Percentiles rank a stretch among this genome's conserved stretches.
Conservation (phyloP, 2,888 invertebrate genomes). For the Orchestes rusci region DNA sequence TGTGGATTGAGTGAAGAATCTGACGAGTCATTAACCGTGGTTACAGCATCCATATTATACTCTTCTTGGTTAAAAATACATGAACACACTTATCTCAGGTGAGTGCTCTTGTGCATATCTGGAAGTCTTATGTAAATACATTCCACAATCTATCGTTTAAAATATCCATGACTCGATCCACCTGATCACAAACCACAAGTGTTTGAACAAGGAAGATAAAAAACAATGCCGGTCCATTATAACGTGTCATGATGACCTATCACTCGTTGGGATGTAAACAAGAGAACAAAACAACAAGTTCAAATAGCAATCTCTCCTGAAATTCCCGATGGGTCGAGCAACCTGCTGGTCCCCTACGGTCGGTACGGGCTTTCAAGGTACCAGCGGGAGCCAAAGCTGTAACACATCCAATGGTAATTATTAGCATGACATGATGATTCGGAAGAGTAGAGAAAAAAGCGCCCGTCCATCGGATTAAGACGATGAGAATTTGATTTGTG, state of each 20-base stretch:
- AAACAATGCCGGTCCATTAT: too few relatives aligned
- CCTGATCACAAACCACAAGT: too few relatives aligned
- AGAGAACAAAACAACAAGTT: constrained; percentile 23
- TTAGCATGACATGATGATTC: constrained; percentile 36
- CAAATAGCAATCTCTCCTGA: constrained; percentile 23
- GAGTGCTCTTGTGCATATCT: too few relatives aligned
- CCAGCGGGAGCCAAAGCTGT: constrained; percentile 36
- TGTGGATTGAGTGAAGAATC: too few relatives aligned
- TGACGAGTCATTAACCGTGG: too few relatives aligned
- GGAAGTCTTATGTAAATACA: too few relatives aligned
- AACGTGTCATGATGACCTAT: constrained; percentile 22
- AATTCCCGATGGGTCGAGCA: constrained; percentile 21
- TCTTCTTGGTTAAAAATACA: too few relatives aligned
- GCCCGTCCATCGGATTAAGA: constrained; percentile 31
- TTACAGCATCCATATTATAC: too few relatives aligned
- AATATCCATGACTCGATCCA: too few relatives aligned
- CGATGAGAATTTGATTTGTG: constrained; percentile 32
- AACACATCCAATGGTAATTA: constrained; percentile 37
- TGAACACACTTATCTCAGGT: too few relatives aligned
- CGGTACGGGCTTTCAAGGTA: constrained; percentile 33
- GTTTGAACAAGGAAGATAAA: too few relatives aligned
- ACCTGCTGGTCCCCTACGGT: constrained; percentile 21
- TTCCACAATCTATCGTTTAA: too few relatives aligned
- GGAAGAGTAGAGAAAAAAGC: constrained; percentile 21
- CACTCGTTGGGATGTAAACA: constrained; percentile 22